Conservation (phyloP, 2,113 vertebrate species). For the Strigops habroptila region DNA sequence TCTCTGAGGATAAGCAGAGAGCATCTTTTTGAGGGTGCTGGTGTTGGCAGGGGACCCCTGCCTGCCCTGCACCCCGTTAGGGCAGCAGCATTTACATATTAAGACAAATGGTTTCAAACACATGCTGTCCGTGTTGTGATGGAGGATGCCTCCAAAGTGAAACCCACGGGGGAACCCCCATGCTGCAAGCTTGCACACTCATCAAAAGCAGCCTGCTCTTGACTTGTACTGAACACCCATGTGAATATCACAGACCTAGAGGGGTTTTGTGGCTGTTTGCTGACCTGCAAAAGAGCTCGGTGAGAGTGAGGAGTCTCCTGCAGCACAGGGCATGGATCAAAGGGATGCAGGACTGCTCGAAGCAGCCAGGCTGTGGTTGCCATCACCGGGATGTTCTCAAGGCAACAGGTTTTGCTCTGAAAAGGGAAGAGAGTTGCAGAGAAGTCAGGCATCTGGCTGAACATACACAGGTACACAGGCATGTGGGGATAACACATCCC, state of each 20-base stretch:
- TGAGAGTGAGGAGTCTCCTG: background rate
- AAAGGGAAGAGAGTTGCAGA: background rate
- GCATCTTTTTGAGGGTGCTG: background rate
- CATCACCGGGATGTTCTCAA: background rate
- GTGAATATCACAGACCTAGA: background rate
- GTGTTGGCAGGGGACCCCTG: background rate
- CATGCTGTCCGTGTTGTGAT: rapidly evolving
- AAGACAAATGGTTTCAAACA: background rate
- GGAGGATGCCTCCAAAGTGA: background rate
- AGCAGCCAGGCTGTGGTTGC: background rate
- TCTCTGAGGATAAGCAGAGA: background rate
- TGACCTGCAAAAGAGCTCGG: background rate
- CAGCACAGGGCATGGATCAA: background rate
- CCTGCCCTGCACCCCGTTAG: background rate
- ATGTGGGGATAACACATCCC: background rate
- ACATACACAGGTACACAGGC: background rate
- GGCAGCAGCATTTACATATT: background rate
- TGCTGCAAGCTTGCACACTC: background rate
- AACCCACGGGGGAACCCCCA: rapidly evolving
- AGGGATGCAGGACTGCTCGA: background rate
- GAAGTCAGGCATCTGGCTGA: background rate
- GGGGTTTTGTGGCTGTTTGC: background rate
- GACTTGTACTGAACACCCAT: background rate
- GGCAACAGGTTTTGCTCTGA: background rate
- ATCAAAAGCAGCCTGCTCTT: background rate